phyloP scores from a whole-genome alignment of 2,113 vertebrate genomes.

The Sapayoa aenigma region DNA sequence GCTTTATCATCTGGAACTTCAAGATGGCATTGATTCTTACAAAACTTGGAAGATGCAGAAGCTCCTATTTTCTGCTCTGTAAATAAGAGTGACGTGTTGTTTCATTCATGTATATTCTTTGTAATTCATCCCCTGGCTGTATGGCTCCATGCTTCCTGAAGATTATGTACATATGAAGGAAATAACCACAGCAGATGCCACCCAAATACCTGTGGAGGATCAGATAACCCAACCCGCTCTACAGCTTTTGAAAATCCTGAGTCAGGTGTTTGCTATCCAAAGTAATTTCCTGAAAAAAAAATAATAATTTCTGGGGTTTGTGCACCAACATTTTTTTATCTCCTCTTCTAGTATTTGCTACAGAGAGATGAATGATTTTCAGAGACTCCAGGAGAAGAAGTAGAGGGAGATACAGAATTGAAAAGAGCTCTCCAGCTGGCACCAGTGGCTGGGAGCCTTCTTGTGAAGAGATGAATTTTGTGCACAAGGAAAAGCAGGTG shows the following conservation, averaged over 20 bases:
- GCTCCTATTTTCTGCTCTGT: neutral
- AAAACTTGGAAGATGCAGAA: neutral
- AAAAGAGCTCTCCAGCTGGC: neutral
- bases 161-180: slow-evolving; percentile 14
- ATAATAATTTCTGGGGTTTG: neutral
- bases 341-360: neutral
- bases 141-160: slow-evolving; percentile 20
- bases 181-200: slow-evolving; percentile 45
- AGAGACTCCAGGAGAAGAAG: neutral
- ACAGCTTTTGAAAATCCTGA: slow-evolving; percentile 20
- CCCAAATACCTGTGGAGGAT: slow-evolving; percentile 63
- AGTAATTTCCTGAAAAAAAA: slow-evolving; percentile 5
- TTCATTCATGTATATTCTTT: slow-evolving; percentile 10
- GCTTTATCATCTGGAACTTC: neutral
- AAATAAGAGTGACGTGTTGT: neutral
- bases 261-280: slow-evolving; percentile 21
- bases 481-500: neutral
- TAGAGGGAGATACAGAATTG: neutral
- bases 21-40: neutral
- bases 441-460: neutral
- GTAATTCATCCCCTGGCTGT: neutral
- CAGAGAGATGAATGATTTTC: neutral
- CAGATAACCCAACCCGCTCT: slow-evolving; percentile 37
- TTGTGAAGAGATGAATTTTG: neutral
- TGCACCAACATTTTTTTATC: neutral